Base-by-base conservation (phyloP, 1,140 invertebrate species). In the Choristoneura fumiferana region DNA sequence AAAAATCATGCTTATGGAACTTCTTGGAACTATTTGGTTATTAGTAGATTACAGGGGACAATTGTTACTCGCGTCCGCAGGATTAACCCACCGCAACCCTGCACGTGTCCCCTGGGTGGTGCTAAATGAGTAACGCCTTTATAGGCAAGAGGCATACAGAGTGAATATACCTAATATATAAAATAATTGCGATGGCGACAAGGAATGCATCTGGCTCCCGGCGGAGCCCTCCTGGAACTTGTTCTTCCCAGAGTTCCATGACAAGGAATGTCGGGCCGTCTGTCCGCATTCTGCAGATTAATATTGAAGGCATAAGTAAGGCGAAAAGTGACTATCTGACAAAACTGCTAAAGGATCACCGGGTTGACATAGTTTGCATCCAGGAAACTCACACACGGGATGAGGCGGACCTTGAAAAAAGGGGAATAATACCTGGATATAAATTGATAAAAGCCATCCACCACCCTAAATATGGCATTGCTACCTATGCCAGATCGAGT, bases 231-330 rank as follows among this genome's bases (percentile, higher is more conserved):
- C n/a, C n/a, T n/a, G n/a, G n/a, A n/a, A n/a, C n/a, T n/a, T n/a
- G n/a, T n/a, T n/a, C 36, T 38, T 3, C n/a, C 6, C 36, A 12
- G 36, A 38, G n/a, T 13, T 4, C 1, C 14, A 10, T 2, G 36
- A 38, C 36, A 38, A 38, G 36, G 36, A 13, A 38, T 38, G 36
- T 38, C 36, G 36, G 36, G 14, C 36, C 36, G n/a, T 38, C 36
- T 12, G 36, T 38, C n/a, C 36, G 36, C 36, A 38, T 38, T 6
- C 36, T n/a, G n/a, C n/a, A n/a, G n/a, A n/a, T n/a, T n/a, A n/a
- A n/a, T n/a, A n/a, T n/a, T n/a, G n/a, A n/a, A 37, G 35, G 35
- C 12, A 37, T 37, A 4, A 38, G 36, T 13, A 4, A 12, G 14
- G 36, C 36, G n/a, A 38, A 38, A 38, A 38, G 10, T 38, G 36